Base-by-base conservation (phyloP, 2,888 invertebrate genomes). In the Idaea straminata region DNA sequence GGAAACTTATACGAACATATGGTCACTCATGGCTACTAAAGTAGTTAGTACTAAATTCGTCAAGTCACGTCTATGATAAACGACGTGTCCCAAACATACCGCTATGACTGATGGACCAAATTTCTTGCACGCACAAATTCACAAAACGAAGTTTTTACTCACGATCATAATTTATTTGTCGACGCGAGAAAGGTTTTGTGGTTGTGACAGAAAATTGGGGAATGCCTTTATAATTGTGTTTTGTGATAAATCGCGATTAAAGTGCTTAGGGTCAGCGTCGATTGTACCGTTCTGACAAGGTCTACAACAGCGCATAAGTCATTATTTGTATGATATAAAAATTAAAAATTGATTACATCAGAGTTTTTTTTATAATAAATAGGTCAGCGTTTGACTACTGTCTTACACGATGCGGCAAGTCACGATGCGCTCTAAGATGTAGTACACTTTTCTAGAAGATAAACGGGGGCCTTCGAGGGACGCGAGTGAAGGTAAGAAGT, bases 91-190 rank as follows among this genome's bases (percentile, higher is more conserved):
- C 64, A 60, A 62, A 74, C 85, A 85, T 75, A 75, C 69, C 78
- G 73, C 72, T 72, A 78, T 83, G 84, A 85, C 75, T 85, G 84
- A 86, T 85, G 80, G 77, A 75, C 72, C 72, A 62, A 68, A 74
- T 72, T 83, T 84, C 82, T 84, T 84, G 79, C 74, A 72, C 73
- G 71, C 71, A 63, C 71, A 59, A 72, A 76, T 77, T 68, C 67
- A 64, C 68, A 67, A 64, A 71, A 74, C 69, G 70, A 77, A 80
- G 73, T 84, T 83, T 84, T 83, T 80, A 75, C 73, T 62, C 69
- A 68, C 68, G 65, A 67, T 72, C 72, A 72, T 75, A 72, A 73
- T 77, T 78, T 76, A 73, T 76, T 74, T 74, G 74, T 72, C 71
- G 38, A 62, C 36, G 61, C 61, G 63, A 63, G 63, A 67, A 59